phyloP scores from a whole-genome alignment of 2,797 vertebrate species.

The Lepus townsendii region DNA sequence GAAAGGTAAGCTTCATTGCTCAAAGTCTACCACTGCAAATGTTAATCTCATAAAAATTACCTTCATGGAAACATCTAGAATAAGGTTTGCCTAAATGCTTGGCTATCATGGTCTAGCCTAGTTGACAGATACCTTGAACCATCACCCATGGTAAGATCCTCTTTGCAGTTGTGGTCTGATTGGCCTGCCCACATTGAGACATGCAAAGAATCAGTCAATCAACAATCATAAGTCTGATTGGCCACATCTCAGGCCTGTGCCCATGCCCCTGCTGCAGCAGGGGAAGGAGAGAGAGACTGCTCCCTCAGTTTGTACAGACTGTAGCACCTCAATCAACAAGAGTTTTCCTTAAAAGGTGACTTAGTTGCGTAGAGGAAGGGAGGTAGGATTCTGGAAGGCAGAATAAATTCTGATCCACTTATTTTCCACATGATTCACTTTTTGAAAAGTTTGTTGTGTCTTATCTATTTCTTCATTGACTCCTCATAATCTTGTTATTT shows the following conservation, averaged over 20 bases:
- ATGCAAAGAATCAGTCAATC: not conserved
- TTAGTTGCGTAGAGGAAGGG: not conserved
- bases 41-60: constrained; percentile 22
- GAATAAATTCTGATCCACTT: not conserved
- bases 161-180: not conserved
- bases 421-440: not conserved
- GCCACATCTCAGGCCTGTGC: not conserved
- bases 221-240: constrained; percentile 3
- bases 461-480: not conserved
- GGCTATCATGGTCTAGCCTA: not conserved
- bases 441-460: constrained; percentile 24
- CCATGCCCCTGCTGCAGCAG: not conserved
- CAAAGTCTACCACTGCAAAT: not conserved
- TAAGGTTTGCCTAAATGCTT: not conserved
- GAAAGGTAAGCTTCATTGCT: not conserved
- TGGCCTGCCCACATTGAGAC: not conserved
- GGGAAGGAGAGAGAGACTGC: not conserved
- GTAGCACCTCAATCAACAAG: not conserved
- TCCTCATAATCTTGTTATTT: not conserved
- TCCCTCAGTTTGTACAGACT: not conserved
- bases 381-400: not conserved
- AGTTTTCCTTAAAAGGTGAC: not conserved
- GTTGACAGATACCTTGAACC: not conserved
- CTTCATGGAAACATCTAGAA: constrained; percentile 5
- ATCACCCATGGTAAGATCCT: not conserved